These are phyloP conservation scores for Hypomecis punctinalis DNA, from an alignment of 2,888 invertebrate species.

Conservation along the genomic window DNA sequence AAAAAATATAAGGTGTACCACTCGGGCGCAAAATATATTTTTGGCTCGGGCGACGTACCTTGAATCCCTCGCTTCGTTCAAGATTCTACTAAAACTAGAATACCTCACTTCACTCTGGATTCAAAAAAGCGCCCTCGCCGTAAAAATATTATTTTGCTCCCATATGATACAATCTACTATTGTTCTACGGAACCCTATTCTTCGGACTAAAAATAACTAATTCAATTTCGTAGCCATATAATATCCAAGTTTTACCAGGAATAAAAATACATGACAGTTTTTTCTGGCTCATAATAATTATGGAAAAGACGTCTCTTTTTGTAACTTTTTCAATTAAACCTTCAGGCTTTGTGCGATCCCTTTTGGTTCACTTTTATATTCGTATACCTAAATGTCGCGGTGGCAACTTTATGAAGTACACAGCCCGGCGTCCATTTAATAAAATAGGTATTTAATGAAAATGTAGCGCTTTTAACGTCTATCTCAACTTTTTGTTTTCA, in stretches of 20 bases:
- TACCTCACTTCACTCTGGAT: no score
- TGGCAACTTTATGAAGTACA: not conserved
- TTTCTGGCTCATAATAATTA: constrained; percentile 15
- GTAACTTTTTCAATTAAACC: constrained; percentile 26
- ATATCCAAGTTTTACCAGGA: not conserved
- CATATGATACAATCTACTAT: no score
- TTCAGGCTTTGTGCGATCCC: constrained; percentile 6
- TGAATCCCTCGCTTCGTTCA: no score
- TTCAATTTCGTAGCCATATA: not conserved
- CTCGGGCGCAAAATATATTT: no score
- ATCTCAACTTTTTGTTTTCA: no score
- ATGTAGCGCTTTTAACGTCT: no score
- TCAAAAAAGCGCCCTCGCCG: no score
- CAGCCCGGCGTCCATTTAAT: not conserved
- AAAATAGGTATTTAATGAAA: not conserved
- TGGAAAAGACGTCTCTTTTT: constrained; percentile 6
- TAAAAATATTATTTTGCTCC: no score
- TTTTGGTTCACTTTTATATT: constrained; percentile 8
- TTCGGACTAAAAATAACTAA: not conserved
- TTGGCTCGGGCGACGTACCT: no score
- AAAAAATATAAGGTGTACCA: no score
- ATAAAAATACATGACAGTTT: constrained; percentile 10
- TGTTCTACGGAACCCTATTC: not conserved
- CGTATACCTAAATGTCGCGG: constrained; percentile 14
- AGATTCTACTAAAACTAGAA: no score